Evolutionary conservation across 2,113 vertebrate genomes (phyloP).

Genomic region (Muntiacus muntjak): DNA sequence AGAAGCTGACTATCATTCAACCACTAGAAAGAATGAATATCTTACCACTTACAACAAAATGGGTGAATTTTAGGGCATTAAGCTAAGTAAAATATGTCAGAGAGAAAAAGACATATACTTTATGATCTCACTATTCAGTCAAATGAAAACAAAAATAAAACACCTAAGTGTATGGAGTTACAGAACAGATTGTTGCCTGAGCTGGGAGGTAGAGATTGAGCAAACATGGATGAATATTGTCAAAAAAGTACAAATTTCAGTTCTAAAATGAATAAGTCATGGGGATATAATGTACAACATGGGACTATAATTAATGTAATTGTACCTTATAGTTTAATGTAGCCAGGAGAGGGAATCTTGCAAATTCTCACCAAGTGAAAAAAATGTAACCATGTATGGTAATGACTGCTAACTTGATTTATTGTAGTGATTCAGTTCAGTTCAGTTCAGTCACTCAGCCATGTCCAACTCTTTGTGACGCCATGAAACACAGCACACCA

Average conservation of each 20-base stretch:
- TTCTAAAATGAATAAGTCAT: neutral
- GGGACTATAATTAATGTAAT: neutral
- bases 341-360: neutral
- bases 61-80: neutral
- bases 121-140: neutral
- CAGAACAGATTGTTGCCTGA: neutral
- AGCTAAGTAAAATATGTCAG: neutral
- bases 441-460: neutral
- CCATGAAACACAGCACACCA: neutral
- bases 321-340: neutral
- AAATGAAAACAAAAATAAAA: neutral
- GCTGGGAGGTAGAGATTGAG: neutral
- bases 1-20: neutral
- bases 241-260: neutral
- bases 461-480: fast-evolving
- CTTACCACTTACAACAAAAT: neutral
- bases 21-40: neutral
- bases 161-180: neutral
- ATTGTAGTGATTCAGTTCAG: neutral
- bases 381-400: neutral
- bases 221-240: neutral
- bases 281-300: neutral
- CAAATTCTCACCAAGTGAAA: neutral
- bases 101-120: neutral
- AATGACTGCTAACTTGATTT: neutral